Percentiles rank a stretch among this genome's conserved stretches.
These are phyloP conservation scores for Oncorhynchus keta DNA, from an alignment of 2,113 vertebrate genomes.

Conservation along the genomic window DNA sequence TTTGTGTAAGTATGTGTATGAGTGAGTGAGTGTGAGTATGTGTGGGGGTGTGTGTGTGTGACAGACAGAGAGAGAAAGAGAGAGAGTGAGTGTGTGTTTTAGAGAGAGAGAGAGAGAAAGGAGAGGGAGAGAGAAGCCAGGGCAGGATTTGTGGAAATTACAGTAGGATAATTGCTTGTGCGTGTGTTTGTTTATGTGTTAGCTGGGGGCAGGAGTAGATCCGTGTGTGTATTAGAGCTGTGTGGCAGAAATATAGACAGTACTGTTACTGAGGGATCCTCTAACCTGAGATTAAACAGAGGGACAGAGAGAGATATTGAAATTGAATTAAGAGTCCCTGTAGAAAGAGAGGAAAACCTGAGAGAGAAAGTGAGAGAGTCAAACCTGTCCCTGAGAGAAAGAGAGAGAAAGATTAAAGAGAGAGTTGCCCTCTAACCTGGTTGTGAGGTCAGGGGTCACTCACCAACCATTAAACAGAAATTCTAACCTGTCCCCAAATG, in stretches of 20 bases:
- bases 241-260: constrained; percentile 31
- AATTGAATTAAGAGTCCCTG: not conserved
- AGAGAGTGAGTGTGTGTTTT: constrained; percentile 12
- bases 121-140: not conserved
- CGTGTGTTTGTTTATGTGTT: constrained; percentile 2
- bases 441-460: too few relatives aligned
- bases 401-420: too few relatives aligned
- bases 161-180: constrained; percentile 50
- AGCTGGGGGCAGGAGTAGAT: not conserved
- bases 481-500: too few relatives aligned
- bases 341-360: too few relatives aligned
- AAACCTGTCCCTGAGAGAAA: too few relatives aligned
- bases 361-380: not conserved
- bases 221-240: constrained; percentile 2
- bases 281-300: too few relatives aligned
- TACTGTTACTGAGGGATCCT: not conserved
- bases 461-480: too few relatives aligned
- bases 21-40: constrained; percentile 8
- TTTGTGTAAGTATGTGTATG: constrained; percentile 4
- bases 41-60: constrained; percentile 5
- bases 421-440: too few relatives aligned
- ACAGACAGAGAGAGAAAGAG: not conserved
- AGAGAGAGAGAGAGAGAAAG: constrained; percentile 7
- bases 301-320: not conserved
- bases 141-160: constrained; percentile 58